Percentiles rank a stretch among this genome's conserved stretches.
Conservation (phyloP, 2,797 vertebrate species). For the Etheostoma nigrum region DNA sequence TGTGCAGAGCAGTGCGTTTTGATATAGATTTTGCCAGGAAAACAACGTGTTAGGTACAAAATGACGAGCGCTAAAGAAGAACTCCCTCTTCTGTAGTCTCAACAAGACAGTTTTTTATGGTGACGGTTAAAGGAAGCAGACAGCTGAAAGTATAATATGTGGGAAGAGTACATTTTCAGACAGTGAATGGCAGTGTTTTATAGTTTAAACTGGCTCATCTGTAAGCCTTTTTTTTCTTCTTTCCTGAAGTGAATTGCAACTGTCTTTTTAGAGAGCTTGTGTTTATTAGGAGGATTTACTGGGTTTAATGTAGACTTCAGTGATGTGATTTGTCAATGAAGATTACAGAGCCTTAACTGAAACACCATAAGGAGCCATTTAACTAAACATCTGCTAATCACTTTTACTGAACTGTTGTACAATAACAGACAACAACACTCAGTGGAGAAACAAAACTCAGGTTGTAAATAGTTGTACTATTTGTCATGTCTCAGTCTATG, state of each 20-base stretch:
- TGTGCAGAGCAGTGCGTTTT: not conserved
- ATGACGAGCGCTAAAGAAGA: not conserved
- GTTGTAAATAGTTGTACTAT: not conserved
- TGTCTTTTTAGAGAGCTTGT: not conserved
- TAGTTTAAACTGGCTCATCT: slow-evolving; percentile 7
- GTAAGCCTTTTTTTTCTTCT: not conserved
- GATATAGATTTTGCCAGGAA: slow-evolving; percentile 1
- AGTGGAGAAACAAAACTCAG: not conserved
- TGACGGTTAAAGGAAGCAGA: not conserved
- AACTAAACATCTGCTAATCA: not conserved
- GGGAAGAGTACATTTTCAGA: not conserved
- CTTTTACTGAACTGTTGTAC: not conserved
- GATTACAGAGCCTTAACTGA: not conserved
- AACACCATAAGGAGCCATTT: slow-evolving; percentile 13
- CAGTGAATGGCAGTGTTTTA: not conserved
- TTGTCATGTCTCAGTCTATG: not conserved
- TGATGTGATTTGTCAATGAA: not conserved
- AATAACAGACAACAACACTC: not conserved
- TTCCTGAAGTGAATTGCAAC: not conserved
- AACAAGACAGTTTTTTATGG: not conserved
- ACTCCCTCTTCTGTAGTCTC: not conserved
- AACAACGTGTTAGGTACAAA: not conserved
- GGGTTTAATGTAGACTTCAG: not conserved
- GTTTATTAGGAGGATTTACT: slow-evolving; percentile 4
- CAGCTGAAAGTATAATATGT: not conserved